Evolutionary conservation across 2,113 vertebrate genomes (phyloP).

Genomic region (Anolis sagrei): DNA sequence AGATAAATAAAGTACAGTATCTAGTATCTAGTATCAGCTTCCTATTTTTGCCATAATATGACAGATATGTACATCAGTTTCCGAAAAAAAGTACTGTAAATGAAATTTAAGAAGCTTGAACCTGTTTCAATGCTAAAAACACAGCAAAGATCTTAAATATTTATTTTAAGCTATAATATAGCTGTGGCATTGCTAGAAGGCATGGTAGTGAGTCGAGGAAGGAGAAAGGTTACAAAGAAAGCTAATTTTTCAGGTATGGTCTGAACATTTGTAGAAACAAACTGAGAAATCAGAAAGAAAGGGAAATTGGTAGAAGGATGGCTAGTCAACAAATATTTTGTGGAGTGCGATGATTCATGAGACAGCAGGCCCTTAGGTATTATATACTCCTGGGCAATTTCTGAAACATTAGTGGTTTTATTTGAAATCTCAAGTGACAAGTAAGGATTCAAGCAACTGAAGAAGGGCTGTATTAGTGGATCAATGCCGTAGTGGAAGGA

Average conservation of each 20-base stretch:
- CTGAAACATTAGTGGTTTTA: constrained; percentile 20
- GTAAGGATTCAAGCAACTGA: constrained; percentile 3
- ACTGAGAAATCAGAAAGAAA: constrained; percentile 12
- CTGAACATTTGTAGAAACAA: constrained; percentile 25
- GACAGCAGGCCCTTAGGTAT: background rate
- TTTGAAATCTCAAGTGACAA: constrained; percentile 25
- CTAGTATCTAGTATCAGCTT: too few species aligned
- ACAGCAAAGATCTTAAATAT: too few species aligned
- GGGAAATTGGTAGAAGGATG: background rate
- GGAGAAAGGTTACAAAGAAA: constrained; percentile 18
- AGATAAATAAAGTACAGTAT: too few species aligned
- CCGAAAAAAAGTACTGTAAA: too few species aligned
- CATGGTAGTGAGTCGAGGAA: background rate
- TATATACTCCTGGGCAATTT: constrained; percentile 8
- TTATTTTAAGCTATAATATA: too few species aligned
- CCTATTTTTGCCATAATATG: background rate
- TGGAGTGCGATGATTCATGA: constrained; percentile 8
- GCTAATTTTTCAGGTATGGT: constrained; percentile 37
- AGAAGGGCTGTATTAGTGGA: background rate
- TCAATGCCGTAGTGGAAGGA: constrained; percentile 3
- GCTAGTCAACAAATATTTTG: background rate
- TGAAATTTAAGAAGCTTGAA: too few species aligned
- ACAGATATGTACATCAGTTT: too few species aligned
- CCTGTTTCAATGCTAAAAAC: too few species aligned
- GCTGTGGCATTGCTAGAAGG: background rate